phyloP scores from a whole-genome alignment of 1,140 invertebrate genomes.

The Hypothenemus hampei region DNA sequence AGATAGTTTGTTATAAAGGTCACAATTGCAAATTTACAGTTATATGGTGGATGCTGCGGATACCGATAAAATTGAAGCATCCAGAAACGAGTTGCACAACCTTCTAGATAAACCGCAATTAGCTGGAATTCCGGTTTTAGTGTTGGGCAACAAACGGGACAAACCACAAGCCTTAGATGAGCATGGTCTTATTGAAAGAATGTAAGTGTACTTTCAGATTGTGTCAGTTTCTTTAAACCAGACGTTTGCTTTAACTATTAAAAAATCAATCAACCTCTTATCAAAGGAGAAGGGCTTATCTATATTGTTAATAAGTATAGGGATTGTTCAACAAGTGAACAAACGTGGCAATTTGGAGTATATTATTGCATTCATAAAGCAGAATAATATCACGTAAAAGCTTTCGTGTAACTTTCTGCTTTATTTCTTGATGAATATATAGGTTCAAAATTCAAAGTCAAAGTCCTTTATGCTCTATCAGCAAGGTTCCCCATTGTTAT shows the following conservation, averaged over 20 bases:
- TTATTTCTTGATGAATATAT: too few relatives aligned
- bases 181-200: conserved; percentile 96
- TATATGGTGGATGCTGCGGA: conserved; percentile 99
- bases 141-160: conserved; percentile 98
- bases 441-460: too few relatives aligned
- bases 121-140: conserved; percentile 94
- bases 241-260: not conserved
- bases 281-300: too few relatives aligned
- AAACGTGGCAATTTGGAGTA: too few relatives aligned
- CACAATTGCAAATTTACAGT: conserved; percentile 48
- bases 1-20: not conserved
- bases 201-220: conserved; percentile 66
- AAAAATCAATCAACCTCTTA: too few relatives aligned
- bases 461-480: too few relatives aligned
- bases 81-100: conserved; percentile 95
- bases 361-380: too few relatives aligned
- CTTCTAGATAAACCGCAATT: conserved; percentile 97
- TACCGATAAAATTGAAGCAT: conserved; percentile 96
- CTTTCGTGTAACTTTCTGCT: too few relatives aligned
- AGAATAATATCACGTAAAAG: too few relatives aligned
- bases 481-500: too few relatives aligned
- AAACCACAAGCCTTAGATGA: conserved; percentile 95
- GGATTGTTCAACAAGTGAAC: too few relatives aligned
- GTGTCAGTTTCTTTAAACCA: not conserved
- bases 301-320: too few relatives aligned